phyloP scores from a whole-genome alignment of 2,113 vertebrate genomes.

The Lathamus discolor region DNA sequence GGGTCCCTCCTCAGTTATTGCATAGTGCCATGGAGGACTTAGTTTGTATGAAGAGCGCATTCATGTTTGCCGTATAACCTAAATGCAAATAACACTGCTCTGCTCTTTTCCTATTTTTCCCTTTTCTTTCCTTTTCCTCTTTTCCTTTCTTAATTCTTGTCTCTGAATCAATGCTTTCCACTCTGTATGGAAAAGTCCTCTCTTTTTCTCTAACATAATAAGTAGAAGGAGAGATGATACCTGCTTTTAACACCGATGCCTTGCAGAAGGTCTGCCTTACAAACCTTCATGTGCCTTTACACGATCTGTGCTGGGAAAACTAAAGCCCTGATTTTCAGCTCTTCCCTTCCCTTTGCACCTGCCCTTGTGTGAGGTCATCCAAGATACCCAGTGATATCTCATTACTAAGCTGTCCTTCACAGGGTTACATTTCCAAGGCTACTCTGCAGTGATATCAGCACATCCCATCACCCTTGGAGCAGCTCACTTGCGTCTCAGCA shows the following conservation, averaged over 20 bases:
- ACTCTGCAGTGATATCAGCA: not conserved
- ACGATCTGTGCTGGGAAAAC: not conserved
- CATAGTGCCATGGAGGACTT: not conserved
- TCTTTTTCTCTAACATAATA: not conserved
- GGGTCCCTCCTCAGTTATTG: not conserved
- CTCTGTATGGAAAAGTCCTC: not conserved
- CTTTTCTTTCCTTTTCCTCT: not conserved
- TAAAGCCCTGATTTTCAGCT: not conserved
- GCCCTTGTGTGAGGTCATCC: not conserved
- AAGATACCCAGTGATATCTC: fast-evolving
- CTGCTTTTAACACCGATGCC: not conserved
- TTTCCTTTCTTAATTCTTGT: not conserved
- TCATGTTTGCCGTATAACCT: not conserved
- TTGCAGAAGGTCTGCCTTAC: not conserved
- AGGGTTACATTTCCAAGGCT: not conserved
- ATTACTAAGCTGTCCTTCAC: not conserved
- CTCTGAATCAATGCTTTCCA: not conserved
- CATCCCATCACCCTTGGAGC: not conserved
- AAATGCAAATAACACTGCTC: not conserved
- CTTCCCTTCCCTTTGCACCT: not conserved
- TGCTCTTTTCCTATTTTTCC: not conserved
- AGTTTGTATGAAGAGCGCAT: not conserved
- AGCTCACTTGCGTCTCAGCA: not conserved
- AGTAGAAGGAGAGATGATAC: not conserved
- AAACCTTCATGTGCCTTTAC: too few species aligned